Evolutionary conservation across 2,113 vertebrate species (phyloP).

Genomic region (Gobius niger): DNA sequence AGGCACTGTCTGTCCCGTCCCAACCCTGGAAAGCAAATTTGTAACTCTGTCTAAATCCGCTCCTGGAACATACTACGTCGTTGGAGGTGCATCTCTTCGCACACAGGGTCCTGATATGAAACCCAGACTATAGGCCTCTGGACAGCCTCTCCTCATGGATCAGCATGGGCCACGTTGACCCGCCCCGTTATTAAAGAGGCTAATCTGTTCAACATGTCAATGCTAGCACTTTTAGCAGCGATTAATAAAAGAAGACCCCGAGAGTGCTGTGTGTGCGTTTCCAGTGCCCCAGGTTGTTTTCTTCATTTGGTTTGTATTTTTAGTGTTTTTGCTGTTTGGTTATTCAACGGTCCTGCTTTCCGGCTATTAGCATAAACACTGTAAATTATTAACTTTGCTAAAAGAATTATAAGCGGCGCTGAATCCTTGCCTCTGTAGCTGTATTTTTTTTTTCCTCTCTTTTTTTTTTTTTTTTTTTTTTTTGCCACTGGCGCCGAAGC

Average conservation of each 20-base stretch:
- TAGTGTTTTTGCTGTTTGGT: conserved; percentile 67
- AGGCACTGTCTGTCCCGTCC: background rate
- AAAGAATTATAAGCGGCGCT: conserved; percentile 66
- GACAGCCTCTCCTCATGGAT: conserved; percentile 81
- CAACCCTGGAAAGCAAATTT: background rate
- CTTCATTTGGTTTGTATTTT: conserved; percentile 73
- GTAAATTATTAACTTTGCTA: conserved; percentile 78
- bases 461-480: conserved; percentile 33
- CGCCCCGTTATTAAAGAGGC: conserved; percentile 82
- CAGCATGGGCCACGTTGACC: conserved; percentile 80
- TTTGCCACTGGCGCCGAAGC: conserved; percentile 59
- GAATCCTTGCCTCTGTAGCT: conserved; percentile 41
- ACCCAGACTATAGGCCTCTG: conserved; percentile 64
- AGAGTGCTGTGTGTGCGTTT: conserved; percentile 80
- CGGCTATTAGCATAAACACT: conserved; percentile 68
- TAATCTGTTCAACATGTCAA: conserved; percentile 92
- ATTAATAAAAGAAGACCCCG: conserved; percentile 90
- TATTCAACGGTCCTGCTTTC: conserved; percentile 68
- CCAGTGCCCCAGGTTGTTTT: conserved; percentile 72
- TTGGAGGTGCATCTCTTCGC: conserved; percentile 25
- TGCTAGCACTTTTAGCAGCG: conserved; percentile 90
- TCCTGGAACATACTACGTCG: conserved; percentile 5
- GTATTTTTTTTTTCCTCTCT: background rate
- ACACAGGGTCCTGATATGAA: conserved; percentile 56
- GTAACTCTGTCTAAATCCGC: background rate